These are phyloP conservation scores for Mionectes macconnelli DNA, from an alignment of 2,113 vertebrate genomes.

Conservation along the genomic window DNA sequence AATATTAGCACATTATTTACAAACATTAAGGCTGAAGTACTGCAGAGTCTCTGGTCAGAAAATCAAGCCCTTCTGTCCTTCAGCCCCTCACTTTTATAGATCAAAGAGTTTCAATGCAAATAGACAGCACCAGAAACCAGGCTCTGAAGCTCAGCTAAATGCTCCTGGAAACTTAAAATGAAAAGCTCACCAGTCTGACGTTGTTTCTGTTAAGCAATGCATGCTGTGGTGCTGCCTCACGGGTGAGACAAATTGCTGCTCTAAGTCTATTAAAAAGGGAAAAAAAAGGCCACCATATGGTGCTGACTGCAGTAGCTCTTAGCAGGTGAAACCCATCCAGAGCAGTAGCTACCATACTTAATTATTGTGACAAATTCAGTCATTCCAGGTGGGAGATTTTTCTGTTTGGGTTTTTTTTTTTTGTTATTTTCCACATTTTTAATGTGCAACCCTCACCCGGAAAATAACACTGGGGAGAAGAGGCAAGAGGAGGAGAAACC, in stretches of 20 bases:
- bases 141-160: slow-evolving; percentile 1
- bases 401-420: neutral
- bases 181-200: neutral
- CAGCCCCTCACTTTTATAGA: neutral
- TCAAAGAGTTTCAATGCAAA: neutral
- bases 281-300: slow-evolving; percentile 45
- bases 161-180: slow-evolving; percentile 1
- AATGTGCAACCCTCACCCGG: neutral
- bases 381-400: neutral
- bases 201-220: slow-evolving; percentile 16
- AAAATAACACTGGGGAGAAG: neutral
- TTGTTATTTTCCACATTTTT: neutral
- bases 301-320: slow-evolving; percentile 48
- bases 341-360: slow-evolving; percentile 39
- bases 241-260: slow-evolving; percentile 54
- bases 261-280: slow-evolving; percentile 20
- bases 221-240: slow-evolving; percentile 25
- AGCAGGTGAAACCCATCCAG: slow-evolving; percentile 59
- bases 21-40: neutral
- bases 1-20: neutral
- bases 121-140: neutral
- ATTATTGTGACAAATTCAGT: slow-evolving; percentile 52
- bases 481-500: neutral
- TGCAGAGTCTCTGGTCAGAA: neutral
- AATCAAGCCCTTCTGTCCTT: neutral